Evolutionary conservation across 1,140 invertebrate species (phyloP).

Genomic region (Diorhabda carinulata): DNA sequence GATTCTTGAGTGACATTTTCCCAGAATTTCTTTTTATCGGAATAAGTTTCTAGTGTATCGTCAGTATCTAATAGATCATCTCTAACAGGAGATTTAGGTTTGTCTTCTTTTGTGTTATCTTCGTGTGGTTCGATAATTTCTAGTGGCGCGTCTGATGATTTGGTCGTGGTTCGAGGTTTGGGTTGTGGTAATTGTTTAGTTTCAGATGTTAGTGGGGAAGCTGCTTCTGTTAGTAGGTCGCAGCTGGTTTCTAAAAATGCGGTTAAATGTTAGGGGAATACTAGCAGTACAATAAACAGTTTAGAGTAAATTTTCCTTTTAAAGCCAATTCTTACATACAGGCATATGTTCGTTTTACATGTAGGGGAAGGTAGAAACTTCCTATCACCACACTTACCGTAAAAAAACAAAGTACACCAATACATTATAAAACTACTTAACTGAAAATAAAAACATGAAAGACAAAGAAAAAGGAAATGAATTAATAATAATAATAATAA

Average conservation of each 20-base stretch:
- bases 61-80: slow-evolving; percentile 39
- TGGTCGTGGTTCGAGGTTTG: slow-evolving; percentile 39
- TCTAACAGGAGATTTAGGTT: slow-evolving; percentile 40
- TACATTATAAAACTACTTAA: slow-evolving; percentile 13
- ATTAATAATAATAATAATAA: slow-evolving; percentile 21
- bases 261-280: slow-evolving; percentile 45
- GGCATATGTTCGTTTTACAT: slow-evolving; percentile 21
- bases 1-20: slow-evolving; percentile 44
- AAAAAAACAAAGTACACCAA: slow-evolving; percentile 24
- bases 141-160: slow-evolving; percentile 31
- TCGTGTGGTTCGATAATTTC: slow-evolving; percentile 11
- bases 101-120: slow-evolving; percentile 31
- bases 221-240: slow-evolving; percentile 40
- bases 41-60: slow-evolving; percentile 43
- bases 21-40: slow-evolving; percentile 52
- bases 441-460: slow-evolving; percentile 2
- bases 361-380: neutral
- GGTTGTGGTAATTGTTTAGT: slow-evolving; percentile 42
- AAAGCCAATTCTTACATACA: slow-evolving; percentile 27
- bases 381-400: slow-evolving; percentile 35
- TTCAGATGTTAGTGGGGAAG: slow-evolving; percentile 37
- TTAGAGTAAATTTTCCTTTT: slow-evolving; percentile 26
- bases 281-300: slow-evolving; percentile 41
- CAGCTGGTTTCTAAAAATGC: slow-evolving; percentile 48
- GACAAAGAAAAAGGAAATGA: slow-evolving; percentile 9